These are phyloP conservation scores for Pseudochaenichthys georgianus DNA, from an alignment of 2,797 vertebrate species.

Conservation along the genomic window DNA sequence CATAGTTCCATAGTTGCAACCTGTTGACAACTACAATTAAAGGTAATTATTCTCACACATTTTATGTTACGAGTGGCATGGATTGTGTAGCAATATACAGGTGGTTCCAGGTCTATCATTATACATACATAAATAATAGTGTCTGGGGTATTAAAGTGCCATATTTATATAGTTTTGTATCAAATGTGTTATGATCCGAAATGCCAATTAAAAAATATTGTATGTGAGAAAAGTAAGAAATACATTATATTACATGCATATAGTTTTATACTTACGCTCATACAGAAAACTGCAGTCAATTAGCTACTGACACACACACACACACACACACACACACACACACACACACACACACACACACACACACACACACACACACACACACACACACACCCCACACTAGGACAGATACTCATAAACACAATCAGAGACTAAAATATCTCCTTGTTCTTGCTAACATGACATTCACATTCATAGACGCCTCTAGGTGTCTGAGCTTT, in stretches of 20 bases:
- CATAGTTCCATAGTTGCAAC: neutral
- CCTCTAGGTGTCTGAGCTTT: slow-evolving; percentile 40
- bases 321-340: too few relatives aligned
- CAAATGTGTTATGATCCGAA: neutral
- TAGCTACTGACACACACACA: neutral
- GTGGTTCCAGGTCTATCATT: neutral
- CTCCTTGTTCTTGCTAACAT: slow-evolving; percentile 38
- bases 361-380: neutral
- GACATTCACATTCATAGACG: slow-evolving; percentile 35
- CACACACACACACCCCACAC: neutral
- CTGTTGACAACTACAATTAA: slow-evolving; percentile 9
- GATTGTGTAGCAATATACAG: neutral
- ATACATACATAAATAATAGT: neutral
- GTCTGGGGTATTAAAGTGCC: neutral
- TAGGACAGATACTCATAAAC: slow-evolving; percentile 13
- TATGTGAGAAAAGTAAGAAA: neutral
- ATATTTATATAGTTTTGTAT: neutral
- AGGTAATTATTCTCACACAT: slow-evolving; percentile 13
- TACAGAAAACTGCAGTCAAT: slow-evolving; percentile 8
- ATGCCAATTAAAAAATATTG: neutral
- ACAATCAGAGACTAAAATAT: slow-evolving; percentile 7
- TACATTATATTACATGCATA: neutral
- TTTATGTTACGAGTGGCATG: neutral
- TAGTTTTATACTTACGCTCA: neutral
- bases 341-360: neutral